Conservation (phyloP, 2,113 vertebrate species). For the Scytalopus superciliaris region DNA sequence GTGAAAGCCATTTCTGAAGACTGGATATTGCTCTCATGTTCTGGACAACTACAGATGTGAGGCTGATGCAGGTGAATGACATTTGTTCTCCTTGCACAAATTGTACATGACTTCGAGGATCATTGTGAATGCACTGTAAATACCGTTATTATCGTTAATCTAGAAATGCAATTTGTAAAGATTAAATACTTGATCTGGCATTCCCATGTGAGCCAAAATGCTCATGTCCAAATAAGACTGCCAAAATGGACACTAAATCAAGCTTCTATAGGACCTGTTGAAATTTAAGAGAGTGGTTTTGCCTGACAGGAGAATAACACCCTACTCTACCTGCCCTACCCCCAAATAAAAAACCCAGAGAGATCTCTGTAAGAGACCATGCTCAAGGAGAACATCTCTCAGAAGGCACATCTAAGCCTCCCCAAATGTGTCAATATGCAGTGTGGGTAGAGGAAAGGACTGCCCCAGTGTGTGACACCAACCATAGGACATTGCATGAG, state of each 20-base stretch:
- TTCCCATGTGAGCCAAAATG: not conserved
- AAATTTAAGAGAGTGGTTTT: not conserved
- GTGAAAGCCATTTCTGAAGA: not conserved
- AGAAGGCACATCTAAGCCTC: not conserved
- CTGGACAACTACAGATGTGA: not conserved
- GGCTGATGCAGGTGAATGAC: not conserved
- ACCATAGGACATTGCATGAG: not conserved
- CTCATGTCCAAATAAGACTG: not conserved
- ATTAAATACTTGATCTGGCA: not conserved
- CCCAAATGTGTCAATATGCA: not conserved
- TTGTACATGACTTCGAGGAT: not conserved
- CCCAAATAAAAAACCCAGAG: not conserved
- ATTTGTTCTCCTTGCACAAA: not conserved
- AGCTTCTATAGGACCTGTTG: not conserved
- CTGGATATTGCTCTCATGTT: not conserved
- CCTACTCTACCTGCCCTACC: rapidly evolving
- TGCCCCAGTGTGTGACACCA: not conserved
- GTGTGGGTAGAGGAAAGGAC: not conserved
- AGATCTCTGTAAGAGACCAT: not conserved
- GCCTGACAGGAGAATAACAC: not conserved
- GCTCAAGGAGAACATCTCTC: not conserved
- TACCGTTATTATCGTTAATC: not conserved
- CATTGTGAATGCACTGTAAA: not conserved
- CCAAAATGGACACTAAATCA: not conserved
- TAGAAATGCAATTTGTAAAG: not conserved